Conservation (phyloP, 1,140 invertebrate genomes). For the Acromyrmex charruanus region DNA sequence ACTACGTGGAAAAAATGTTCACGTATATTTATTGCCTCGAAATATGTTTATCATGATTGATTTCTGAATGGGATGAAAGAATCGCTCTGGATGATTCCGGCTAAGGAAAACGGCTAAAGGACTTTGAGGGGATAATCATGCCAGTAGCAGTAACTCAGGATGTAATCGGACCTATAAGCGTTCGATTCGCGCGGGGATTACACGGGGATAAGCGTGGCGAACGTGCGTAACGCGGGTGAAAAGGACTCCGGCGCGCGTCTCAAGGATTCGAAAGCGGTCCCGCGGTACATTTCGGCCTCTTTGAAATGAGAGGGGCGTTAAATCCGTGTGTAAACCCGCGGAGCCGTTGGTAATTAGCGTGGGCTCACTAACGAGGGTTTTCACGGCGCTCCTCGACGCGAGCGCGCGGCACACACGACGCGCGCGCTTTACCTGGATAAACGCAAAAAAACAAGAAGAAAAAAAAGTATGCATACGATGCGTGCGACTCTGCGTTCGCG, state of each 20-base stretch:
- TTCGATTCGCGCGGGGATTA: conserved; percentile 33
- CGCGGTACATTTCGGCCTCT: conserved; percentile 75
- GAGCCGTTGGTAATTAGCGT: conserved; percentile 81
- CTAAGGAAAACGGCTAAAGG: not conserved
- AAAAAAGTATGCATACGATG: conserved; percentile 7
- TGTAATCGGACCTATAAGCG: conserved; percentile 39
- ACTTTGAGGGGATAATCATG: not conserved
- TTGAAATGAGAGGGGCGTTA: conserved; percentile 80
- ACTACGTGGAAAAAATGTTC: too few species aligned
- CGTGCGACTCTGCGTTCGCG: conserved; percentile 6
- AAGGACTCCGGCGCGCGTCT: conserved; percentile 47
- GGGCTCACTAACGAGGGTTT: conserved; percentile 81
- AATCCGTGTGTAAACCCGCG: conserved; percentile 81
- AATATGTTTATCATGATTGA: not conserved
- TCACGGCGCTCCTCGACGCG: conserved; percentile 68
- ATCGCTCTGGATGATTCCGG: not conserved
- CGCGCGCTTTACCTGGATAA: conserved; percentile 73
- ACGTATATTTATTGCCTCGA: not conserved
- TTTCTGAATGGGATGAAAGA: not conserved
- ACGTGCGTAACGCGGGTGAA: conserved; percentile 57
- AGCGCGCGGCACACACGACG: conserved; percentile 31
- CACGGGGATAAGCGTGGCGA: conserved; percentile 40
- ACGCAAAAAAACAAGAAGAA: conserved; percentile 42
- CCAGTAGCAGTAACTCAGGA: too few species aligned
- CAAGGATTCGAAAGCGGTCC: conserved; percentile 67